Evolutionary conservation across 2,113 vertebrate genomes (phyloP), one percentile per base, ranked within the genome.

Genomic region (Onychostruthus taczanowskii): DNA sequence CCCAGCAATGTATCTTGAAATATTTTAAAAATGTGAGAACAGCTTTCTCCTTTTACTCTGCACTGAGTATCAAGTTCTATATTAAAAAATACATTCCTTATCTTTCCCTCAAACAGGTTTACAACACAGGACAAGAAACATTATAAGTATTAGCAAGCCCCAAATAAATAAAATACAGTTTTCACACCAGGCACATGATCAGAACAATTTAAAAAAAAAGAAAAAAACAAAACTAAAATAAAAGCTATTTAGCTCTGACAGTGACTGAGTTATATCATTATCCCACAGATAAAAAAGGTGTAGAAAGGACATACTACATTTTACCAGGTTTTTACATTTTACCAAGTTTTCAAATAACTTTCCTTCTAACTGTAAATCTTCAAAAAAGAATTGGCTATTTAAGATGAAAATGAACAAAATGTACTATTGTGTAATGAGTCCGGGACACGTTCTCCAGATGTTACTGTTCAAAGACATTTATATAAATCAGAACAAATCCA

Each of bases 391-490:
- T 35, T 89, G 84, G 73, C 90, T 84, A 90, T 90, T 96, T 92
- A 92, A 86, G 79, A 84, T 35, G 7, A 96, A 95, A 95, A 95
- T 35, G 83, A 95, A 97, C 95, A 93, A 95, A 90, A 93, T 84
- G 90, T 97, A 93, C 94, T 93, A 39, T 94, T 94, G 94, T 90
- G 88, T 86, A 96, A 96, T 70, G 55, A 96, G 50, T 66, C 55
- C 12, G 55, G 79, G 95, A 95, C 64, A 94, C 19, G 0, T 88
- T 95, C 75, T 94, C 90, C 96, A 96, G 92, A 94, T 91, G 92
- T 96, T 94, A 90, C 78, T 85, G 75, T 89, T 94, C 88, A 95
- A 97, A 96, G 83, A 30, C 83, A 90, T 92, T 96, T 83, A 67
- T 55, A 94, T 86, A 93, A 96, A 95, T 92, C 83, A 80, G 95